Evolutionary conservation across 2,888 invertebrate species (phyloP), one percentile per base, ranked within the genome.

Genomic region (Drosophila pseudotakahashii): DNA sequence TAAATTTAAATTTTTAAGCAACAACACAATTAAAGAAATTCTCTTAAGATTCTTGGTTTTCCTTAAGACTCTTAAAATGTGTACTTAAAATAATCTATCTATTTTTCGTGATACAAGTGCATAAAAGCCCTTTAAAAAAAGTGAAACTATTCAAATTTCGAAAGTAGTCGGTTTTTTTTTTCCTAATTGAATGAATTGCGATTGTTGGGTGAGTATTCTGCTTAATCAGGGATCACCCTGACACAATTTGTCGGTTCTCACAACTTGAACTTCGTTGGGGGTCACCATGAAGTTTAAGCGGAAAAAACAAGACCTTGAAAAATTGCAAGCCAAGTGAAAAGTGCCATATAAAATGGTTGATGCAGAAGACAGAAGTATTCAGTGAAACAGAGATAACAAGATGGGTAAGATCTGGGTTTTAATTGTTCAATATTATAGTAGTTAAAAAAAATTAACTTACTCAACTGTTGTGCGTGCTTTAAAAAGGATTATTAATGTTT

Each of bases 211-310:
- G n/a, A n/a, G 16, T n/a, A n/a, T 64, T 64, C 32, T 67, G 66
- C 68, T 36, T 26, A 14, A 14, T 54, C 26, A 66, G 54, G 2
- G 2, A 3, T 55, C 73, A 80, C 16, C 81, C 77, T 51, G 90
- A 89, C 55, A 73, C 79, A 13, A 85, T 70, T 69, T 50, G 79
- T 44, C 70, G 89, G 62, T 48, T 11, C 68, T 78, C 14, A 55
- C 50, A 52, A 39, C 45, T 77, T 11, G 76, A 66, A 66, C 66
- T 66, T 66, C 45, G 53, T 45, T 44, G 66, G 61, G 16, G 47
- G 62, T 19, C 62, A n/a, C n/a, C 2, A 10, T 32, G 32, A 19
- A 7, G 13, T 10, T 36, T 36, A 23, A 26, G 7, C 11, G 3
- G 23, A 37, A 37, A 23, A 51, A 36, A 6, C 6, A n/a, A 41